These are phyloP conservation scores for Leucophenga varia DNA, from an alignment of 1,140 invertebrate genomes.

Conservation along the genomic window DNA sequence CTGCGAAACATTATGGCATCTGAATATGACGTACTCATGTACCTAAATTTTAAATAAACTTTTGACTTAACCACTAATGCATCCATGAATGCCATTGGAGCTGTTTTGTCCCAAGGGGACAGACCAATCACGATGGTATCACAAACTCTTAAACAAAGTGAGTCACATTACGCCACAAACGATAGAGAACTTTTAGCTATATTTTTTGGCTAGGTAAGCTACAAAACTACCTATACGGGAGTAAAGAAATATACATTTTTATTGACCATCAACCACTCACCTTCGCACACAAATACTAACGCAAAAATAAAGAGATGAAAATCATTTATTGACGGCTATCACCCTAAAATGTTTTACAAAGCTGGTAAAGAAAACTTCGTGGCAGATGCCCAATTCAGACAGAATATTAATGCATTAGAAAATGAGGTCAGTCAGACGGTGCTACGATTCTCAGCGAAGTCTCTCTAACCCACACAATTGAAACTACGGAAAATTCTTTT, in stretches of 20 bases:
- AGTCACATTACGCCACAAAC: not conserved
- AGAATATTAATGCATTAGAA: no score
- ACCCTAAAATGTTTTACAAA: conserved; percentile 48
- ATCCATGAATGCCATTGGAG: not conserved
- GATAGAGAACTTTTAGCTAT: conserved; percentile 56
- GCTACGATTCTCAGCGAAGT: no score
- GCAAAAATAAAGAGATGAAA: conserved; percentile 49
- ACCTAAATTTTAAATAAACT: not conserved
- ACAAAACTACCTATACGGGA: conserved; percentile 55
- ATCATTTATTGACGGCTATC: conserved; percentile 55
- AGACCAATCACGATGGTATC: not conserved
- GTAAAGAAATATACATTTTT: conserved; percentile 53
- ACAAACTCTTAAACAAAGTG: not conserved
- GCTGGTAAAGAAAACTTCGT: not conserved
- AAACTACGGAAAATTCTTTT: no score
- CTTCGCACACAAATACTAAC: conserved; percentile 58
- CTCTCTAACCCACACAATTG: no score
- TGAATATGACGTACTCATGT: not conserved
- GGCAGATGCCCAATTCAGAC: not conserved
- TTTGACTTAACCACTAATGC: not conserved
- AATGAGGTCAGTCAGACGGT: no score
- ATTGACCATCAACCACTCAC: conserved; percentile 59
- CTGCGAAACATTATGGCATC: no score
- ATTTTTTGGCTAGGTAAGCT: conserved; percentile 58
- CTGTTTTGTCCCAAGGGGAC: not conserved